These are phyloP conservation scores for Zhuqinia jingwanae DNA, from an alignment of 2,888 invertebrate genomes.

Conservation along the genomic window DNA sequence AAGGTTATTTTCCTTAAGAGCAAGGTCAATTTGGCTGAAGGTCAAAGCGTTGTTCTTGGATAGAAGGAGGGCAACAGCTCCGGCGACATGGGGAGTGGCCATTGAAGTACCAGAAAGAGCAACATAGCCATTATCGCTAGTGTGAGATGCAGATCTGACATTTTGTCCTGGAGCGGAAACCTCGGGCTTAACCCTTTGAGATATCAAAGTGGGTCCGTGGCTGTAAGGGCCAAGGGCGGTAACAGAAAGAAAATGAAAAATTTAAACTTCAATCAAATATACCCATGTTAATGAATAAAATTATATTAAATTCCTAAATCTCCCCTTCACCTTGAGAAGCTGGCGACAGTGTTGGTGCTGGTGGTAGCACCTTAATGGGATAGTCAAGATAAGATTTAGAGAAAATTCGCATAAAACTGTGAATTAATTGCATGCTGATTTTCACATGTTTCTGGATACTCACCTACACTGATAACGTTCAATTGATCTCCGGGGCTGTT, in stretches of 20 bases:
- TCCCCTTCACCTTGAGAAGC: too few relatives aligned
- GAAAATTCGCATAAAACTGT: too few relatives aligned
- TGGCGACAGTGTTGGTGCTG: slow-evolving; percentile 48
- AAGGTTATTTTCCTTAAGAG: slow-evolving; percentile 22
- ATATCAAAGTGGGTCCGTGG: slow-evolving; percentile 74
- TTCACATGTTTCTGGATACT: too few relatives aligned
- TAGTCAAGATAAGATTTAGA: too few relatives aligned
- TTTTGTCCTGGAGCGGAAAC: slow-evolving; percentile 57
- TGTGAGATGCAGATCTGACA: slow-evolving; percentile 63
- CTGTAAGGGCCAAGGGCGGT: background rate
- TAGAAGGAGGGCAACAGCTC: slow-evolving; percentile 53
- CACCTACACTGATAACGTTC: slow-evolving; percentile 64
- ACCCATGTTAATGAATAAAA: too few relatives aligned
- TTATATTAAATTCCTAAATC: too few relatives aligned
- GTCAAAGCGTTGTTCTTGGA: slow-evolving; percentile 48
- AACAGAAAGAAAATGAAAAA: background rate
- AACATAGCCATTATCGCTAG: slow-evolving; percentile 29
- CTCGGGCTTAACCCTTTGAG: too few relatives aligned
- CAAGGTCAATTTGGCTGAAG: slow-evolving; percentile 29
- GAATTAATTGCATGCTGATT: too few relatives aligned
- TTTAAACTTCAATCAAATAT: too few relatives aligned
- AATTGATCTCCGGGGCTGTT: slow-evolving; percentile 73
- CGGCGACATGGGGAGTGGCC: slow-evolving; percentile 61
- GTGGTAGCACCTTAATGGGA: slow-evolving; percentile 72
- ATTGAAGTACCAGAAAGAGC: slow-evolving; percentile 60